Evolutionary conservation across 64 coral and sea anemone species (phyloP), one percentile per base, ranked within the genome.

Genomic region (Cladopsammia gracilis): DNA sequence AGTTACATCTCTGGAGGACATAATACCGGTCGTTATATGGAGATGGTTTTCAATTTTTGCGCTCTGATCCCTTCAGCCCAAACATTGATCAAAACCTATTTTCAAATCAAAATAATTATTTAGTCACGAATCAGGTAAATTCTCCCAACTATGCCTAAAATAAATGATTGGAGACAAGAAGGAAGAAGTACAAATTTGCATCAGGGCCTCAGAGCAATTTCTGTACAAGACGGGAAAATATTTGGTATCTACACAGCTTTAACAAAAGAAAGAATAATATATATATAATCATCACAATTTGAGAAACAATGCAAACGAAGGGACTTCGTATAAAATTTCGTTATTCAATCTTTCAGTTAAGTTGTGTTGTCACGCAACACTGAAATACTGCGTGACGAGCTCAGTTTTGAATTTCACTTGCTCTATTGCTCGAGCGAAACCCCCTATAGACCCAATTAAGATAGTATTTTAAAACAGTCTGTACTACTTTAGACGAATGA

Each of bases 1-100:
- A 82, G 78, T 62, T 82, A 82, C 78, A 82, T 64, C 78, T 82
- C 58, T 4, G 24, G 53, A 60, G 51, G 76, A 79, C 51, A 26
- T 25, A 25, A 10, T 26, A 6, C 4, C 22, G 62, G 26, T 59
- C 25, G 70, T 62, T 82, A 62, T 25, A 19, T 62, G 4, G 5
- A 47, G 6, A 10, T 3, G 20, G 14, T 62, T 20, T 56, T 6
- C 45, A 75, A 18, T 49, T 45, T 49, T 11, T 6, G 15, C 8
- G 4, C 60, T 22, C 13, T 12, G 8, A 26, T 23, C 16, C 58
- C 13, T 19, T 62, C 42, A 20, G 15, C 57, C 23, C 19, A 12
- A 12, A 83, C 7, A 44, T 19, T 64, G 43, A 48, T 83, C 62
- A 64, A 64, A 83, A n/a, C n/a, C 26, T 47, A 64, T n/a, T 82